These are phyloP conservation scores for Ptilorrhoa leucosticta DNA, from an alignment of 2,113 vertebrate species.

Conservation along the genomic window DNA sequence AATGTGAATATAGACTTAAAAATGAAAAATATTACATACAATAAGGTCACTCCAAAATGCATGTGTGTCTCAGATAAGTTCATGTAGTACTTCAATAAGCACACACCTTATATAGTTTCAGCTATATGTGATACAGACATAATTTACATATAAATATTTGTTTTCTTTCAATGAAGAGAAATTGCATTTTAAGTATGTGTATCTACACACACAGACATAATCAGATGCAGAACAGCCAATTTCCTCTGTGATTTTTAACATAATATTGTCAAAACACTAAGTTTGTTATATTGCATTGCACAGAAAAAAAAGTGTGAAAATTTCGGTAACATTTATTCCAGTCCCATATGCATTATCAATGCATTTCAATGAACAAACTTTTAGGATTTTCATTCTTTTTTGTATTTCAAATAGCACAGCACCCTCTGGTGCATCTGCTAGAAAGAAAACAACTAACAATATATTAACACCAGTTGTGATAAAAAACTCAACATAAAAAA, in stretches of 20 bases:
- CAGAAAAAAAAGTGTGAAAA: background rate
- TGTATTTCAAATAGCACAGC: conserved; percentile 68
- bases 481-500: background rate
- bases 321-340: background rate
- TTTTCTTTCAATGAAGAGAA: background rate
- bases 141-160: background rate
- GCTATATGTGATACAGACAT: background rate
- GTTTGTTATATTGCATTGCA: background rate
- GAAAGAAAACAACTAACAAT: conserved; percentile 35
- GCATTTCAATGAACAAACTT: background rate
- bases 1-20: background rate
- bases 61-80: background rate
- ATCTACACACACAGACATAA: background rate
- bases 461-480: background rate
- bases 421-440: conserved; percentile 72
- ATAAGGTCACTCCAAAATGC: background rate
- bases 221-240: background rate
- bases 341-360: background rate
- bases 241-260: background rate
- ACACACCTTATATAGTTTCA: background rate
- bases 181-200: background rate
- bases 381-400: background rate
- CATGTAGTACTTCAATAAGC: background rate
- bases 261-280: background rate
- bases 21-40: background rate